These are phyloP conservation scores for Anguilla obscura DNA, from an alignment of 2,797 vertebrate genomes.

Conservation along the genomic window DNA sequence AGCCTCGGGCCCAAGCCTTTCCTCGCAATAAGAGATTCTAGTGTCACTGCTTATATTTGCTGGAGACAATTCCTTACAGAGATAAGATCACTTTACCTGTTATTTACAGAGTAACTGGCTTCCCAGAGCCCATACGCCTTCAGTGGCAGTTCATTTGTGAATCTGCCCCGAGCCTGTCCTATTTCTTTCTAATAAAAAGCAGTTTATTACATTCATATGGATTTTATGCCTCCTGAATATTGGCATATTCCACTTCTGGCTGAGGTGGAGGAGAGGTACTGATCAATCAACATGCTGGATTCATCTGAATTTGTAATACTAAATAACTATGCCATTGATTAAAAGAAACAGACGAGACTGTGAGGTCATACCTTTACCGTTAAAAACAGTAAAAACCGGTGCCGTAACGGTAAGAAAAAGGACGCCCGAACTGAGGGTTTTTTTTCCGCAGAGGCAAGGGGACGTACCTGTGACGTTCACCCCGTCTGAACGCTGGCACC, in stretches of 20 bases:
- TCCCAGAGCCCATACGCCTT: conserved; percentile 17
- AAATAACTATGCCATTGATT: background rate
- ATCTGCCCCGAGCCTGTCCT: conserved; percentile 6
- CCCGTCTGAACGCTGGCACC: conserved; percentile 85
- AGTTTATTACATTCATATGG: conserved; percentile 8
- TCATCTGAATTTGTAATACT: background rate
- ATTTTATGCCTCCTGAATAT: background rate
- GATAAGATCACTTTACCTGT: conserved; percentile 33
- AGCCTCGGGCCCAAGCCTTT: conserved; percentile 12
- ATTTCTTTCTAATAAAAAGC: conserved; percentile 15
- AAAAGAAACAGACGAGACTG: background rate
- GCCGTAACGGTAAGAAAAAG: background rate
- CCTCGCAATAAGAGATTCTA: conserved; percentile 27
- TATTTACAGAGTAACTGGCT: conserved; percentile 28
- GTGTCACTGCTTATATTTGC: background rate
- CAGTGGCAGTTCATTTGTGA: conserved; percentile 26
- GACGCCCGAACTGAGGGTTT: background rate
- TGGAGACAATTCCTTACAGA: conserved; percentile 28
- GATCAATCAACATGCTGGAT: background rate
- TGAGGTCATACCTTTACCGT: background rate
- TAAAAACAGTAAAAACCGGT: background rate
- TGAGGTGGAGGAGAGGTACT: background rate
- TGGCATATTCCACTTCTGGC: background rate
- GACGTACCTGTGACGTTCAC: conserved; percentile 79
- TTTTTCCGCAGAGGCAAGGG: background rate